Percentiles rank a stretch among this genome's conserved stretches.
These are phyloP conservation scores for Ranitomeya imitator DNA, from an alignment of 2,113 vertebrate species.

Conservation along the genomic window DNA sequence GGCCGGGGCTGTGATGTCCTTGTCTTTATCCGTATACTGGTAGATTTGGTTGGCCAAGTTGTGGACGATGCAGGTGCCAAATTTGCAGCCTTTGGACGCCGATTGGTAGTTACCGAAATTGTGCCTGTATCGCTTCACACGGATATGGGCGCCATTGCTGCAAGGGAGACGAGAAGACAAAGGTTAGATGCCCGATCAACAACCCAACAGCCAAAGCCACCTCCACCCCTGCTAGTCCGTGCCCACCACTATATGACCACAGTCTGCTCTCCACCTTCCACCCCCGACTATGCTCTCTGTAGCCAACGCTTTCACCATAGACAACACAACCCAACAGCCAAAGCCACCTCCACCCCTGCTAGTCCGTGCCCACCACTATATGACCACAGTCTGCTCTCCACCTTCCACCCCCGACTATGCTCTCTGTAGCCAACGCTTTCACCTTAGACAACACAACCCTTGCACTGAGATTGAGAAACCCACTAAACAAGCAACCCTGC, in stretches of 20 bases:
- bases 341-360: neutral
- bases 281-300: neutral
- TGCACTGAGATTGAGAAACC: conserved; percentile 24
- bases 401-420: neutral
- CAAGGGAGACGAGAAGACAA: conserved; percentile 30
- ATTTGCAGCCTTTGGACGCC: conserved; percentile 76
- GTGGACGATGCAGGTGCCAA: conserved; percentile 89
- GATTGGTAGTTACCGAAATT: conserved; percentile 71
- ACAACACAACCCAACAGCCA: neutral
- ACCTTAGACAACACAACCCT: conserved; percentile 17
- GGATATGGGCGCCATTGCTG: conserved; percentile 69
- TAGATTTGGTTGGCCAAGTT: conserved; percentile 85
- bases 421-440: neutral
- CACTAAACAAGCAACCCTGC: neutral
- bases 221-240: neutral
- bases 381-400: neutral
- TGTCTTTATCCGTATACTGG: conserved; percentile 80
- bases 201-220: neutral
- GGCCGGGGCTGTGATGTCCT: conserved; percentile 75
- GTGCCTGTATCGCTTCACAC: conserved; percentile 86
- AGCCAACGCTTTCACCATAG: neutral
- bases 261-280: neutral
- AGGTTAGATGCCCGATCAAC: conserved; percentile 3
- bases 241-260: no score
- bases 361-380: neutral